Evolutionary conservation across 1,140 invertebrate genomes (phyloP).

Genomic region (Lucilia cuprina): DNA sequence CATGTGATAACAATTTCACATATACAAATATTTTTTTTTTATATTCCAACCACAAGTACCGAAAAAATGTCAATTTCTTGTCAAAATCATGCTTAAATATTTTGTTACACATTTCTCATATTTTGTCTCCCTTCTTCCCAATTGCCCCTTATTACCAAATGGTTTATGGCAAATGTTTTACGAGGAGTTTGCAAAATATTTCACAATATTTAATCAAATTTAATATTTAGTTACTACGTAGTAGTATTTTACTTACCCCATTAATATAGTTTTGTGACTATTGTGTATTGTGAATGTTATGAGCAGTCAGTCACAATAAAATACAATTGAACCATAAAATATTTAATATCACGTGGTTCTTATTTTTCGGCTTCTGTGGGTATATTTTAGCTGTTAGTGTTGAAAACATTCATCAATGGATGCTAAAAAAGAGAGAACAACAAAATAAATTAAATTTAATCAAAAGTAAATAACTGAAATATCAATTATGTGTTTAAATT

Average conservation of each 20-base stretch:
- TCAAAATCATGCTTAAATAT: slow-evolving; percentile 17
- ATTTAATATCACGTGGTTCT: background rate
- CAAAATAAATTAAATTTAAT: too few species aligned
- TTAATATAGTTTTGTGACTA: background rate
- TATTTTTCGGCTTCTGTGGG: background rate
- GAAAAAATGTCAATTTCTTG: slow-evolving; percentile 25
- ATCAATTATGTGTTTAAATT: background rate
- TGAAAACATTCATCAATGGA: background rate
- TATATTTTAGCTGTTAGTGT: background rate
- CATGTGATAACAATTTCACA: slow-evolving; percentile 21
- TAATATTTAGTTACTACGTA: background rate
- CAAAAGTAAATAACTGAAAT: background rate
- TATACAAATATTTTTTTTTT: background rate
- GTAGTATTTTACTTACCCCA: background rate
- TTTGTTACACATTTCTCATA: background rate
- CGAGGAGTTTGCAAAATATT: too few species aligned
- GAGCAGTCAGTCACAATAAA: background rate
- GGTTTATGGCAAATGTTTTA: too few species aligned
- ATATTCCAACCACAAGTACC: background rate
- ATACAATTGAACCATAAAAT: background rate
- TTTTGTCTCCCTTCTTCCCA: too few species aligned
- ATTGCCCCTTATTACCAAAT: too few species aligned
- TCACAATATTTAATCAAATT: too few species aligned
- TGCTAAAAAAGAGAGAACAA: background rate
- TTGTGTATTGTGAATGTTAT: background rate